A percentile compares a stretch with the other conserved stretches of the same genome.
phyloP scores from a whole-genome alignment of 2,888 invertebrate species.

The Eilema sororculum region DNA sequence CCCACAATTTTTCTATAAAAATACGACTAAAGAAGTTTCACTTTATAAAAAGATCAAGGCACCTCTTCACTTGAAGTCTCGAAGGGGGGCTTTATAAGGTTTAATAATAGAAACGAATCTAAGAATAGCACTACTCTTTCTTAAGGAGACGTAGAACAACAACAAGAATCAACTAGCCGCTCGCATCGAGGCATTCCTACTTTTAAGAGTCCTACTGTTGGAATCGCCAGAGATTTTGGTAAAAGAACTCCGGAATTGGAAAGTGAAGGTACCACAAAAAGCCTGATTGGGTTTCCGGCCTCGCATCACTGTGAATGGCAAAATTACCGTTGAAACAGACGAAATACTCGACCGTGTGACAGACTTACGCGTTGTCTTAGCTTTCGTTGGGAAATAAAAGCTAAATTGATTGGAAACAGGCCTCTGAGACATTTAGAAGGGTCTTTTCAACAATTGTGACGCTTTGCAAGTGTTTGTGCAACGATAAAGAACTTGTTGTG shows the following conservation, averaged over 20 bases:
- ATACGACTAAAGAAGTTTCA: too few relatives aligned
- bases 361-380: conserved; percentile 52
- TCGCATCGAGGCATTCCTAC: conserved; percentile 73
- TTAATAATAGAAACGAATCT: conserved; percentile 28
- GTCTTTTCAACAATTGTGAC: conserved; percentile 45
- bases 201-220: conserved; percentile 79
- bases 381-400: conserved; percentile 51
- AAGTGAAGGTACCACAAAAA: conserved; percentile 72
- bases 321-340: conserved; percentile 47
- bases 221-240: conserved; percentile 80
- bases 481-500: conserved; percentile 39
- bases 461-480: conserved; percentile 58
- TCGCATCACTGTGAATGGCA: conserved; percentile 51
- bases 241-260: conserved; percentile 76
- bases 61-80: background rate
- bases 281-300: conserved; percentile 56
- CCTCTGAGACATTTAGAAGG: conserved; percentile 39
- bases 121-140: conserved; percentile 49
- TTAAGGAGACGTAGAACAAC: conserved; percentile 76
- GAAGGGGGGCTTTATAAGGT: conserved; percentile 3
- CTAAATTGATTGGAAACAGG: conserved; percentile 64
- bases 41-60: conserved; percentile 6
- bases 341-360: conserved; percentile 49
- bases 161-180: conserved; percentile 65
- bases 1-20: too few relatives aligned